A percentile compares a stretch with the other conserved stretches of the same genome.
These are phyloP conservation scores for Rhopalosiphum maidis DNA, from an alignment of 1,140 invertebrate species.

Conservation along the genomic window DNA sequence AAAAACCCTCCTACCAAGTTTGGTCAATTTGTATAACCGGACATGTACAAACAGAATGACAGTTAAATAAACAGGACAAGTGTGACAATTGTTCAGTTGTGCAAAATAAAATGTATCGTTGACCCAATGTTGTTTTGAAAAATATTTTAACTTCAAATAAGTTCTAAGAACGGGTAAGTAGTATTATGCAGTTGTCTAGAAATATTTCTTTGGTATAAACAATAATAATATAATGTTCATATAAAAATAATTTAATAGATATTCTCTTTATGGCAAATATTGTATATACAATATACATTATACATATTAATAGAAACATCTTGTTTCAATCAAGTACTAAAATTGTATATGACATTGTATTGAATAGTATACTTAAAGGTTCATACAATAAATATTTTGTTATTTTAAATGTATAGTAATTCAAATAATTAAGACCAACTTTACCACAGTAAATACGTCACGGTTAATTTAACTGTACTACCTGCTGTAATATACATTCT, in stretches of 20 bases:
- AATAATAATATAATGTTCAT: not conserved
- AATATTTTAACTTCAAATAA: not conserved
- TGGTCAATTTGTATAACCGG: conserved; percentile 37
- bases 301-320: not conserved
- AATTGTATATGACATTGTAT: not conserved
- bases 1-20: conserved; percentile 38
- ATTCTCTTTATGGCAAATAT: not conserved
- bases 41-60: conserved; percentile 50
- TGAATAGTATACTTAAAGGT: not conserved
- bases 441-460: not conserved
- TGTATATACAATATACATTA: not conserved
- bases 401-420: not conserved
- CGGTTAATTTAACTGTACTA: not conserved
- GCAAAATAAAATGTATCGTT: conserved; percentile 37
- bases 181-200: not conserved
- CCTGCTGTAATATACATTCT: not conserved
- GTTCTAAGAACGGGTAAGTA: conserved; percentile 37
- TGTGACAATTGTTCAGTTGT: conserved; percentile 47
- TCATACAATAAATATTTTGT: not conserved
- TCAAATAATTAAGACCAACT: not conserved
- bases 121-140: not conserved
- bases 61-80: conserved; percentile 42
- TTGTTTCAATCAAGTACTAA: not conserved
- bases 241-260: not conserved
- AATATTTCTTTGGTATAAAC: not conserved